A percentile compares a stretch with the other conserved stretches of the same genome.
phyloP scores from a whole-genome alignment of 2,797 vertebrate genomes.

The Neopelma chrysocephalum region DNA sequence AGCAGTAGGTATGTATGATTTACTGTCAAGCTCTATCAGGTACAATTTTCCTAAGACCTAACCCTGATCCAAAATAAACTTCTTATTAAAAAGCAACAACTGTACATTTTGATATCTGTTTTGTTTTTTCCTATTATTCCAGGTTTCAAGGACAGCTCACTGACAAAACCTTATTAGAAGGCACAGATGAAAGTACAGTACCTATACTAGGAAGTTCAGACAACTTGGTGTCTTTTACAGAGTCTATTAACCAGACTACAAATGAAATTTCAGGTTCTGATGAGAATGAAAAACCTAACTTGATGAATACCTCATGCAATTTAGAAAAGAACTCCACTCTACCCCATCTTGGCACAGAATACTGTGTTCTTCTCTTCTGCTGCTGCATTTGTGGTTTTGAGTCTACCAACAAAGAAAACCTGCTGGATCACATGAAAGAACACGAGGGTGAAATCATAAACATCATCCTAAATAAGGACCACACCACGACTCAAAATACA shows the following conservation, averaged over 20 bases:
- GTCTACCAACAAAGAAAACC: slow-evolving; percentile 93
- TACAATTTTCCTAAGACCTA: neutral
- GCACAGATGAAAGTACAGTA: slow-evolving; percentile 62
- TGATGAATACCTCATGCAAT: slow-evolving; percentile 66
- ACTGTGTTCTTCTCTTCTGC: slow-evolving; percentile 94
- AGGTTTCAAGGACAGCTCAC: slow-evolving; percentile 73
- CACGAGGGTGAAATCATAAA: slow-evolving; percentile 97
- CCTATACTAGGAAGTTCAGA: slow-evolving; percentile 59
- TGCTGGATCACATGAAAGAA: slow-evolving; percentile 87
- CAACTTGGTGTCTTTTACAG: slow-evolving; percentile 55
- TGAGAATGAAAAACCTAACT: slow-evolving; percentile 66
- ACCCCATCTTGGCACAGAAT: slow-evolving; percentile 79
- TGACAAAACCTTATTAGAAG: slow-evolving; percentile 62
- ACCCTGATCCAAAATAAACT: neutral
- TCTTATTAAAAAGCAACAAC: neutral
- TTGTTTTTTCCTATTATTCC: neutral
- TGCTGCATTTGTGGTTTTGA: slow-evolving; percentile 99
- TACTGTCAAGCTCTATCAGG: neutral
- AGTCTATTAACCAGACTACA: slow-evolving; percentile 46
- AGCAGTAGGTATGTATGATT: slow-evolving; percentile 86
- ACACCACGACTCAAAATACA: slow-evolving; percentile 66
- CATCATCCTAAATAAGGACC: slow-evolving; percentile 95
- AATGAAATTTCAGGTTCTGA: slow-evolving; percentile 66
- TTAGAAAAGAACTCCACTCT: slow-evolving; percentile 66
- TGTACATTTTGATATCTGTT: neutral